These are phyloP conservation scores for Catostylus mosaicus DNA, from an alignment of 30 jellyfish, hydroid and myxozoan species.

Conservation along the genomic window DNA sequence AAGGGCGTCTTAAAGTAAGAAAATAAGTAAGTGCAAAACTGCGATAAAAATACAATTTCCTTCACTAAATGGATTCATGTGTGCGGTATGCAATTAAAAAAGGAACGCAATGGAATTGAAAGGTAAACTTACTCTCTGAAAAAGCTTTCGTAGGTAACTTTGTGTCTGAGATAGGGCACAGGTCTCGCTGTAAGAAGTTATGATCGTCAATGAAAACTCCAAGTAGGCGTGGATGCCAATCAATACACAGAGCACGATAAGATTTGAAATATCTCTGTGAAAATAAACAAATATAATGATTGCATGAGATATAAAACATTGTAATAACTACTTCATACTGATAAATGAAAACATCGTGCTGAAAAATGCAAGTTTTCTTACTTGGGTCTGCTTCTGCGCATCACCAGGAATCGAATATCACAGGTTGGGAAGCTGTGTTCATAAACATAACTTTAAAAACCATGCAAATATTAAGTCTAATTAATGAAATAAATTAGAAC, in stretches of 20 bases:
- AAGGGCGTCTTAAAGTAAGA: no score
- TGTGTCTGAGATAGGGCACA: no score
- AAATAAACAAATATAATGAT: neutral
- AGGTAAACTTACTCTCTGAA: no score
- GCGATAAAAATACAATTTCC: no score
- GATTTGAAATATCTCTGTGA: neutral
- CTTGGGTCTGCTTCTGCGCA: neutral
- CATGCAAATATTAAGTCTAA: neutral
- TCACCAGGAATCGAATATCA: neutral
- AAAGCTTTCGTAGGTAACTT: no score
- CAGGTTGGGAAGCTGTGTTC: neutral
- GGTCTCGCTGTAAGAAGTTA: no score
- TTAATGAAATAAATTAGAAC: neutral
- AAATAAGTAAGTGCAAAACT: no score
- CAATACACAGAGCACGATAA: neutral
- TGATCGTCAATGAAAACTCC: neutral
- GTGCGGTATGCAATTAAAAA: no score
- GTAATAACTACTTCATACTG: neutral
- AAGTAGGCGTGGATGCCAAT: conserved; percentile 2
- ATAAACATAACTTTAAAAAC: neutral
- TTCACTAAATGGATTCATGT: no score
- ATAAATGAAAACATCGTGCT: conserved; percentile 16
- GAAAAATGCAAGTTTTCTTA: neutral
- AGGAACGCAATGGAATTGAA: no score
- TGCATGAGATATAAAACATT: neutral